Base-by-base conservation (phyloP, 2,888 invertebrate genomes). In the Brenthis ino region DNA sequence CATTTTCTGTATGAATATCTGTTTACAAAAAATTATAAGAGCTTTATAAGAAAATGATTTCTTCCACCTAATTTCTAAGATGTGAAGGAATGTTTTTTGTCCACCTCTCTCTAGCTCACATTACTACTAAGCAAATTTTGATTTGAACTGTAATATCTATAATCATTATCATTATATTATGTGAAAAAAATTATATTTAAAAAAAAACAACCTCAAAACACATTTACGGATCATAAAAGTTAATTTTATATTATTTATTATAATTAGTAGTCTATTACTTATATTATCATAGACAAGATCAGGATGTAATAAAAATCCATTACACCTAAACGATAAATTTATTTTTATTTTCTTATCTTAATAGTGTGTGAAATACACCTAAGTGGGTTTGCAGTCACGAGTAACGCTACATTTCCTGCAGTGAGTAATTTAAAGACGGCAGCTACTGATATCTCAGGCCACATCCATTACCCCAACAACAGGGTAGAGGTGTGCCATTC, bases 361-460 rank as follows among this genome's bases (percentile, higher is more conserved):
- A 75, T 76, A 75, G 76, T 74, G 88, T 88, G 87, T 85, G 85
- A 86, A 88, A 84, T 85, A 85, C 81, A 80, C 80, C 83, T 85
- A 87, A 89, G 85, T 87, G 86, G 87, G 86, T 88, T 87, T 87
- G 86, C 85, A 85, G 88, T 83, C 84, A 82, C 81, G 84, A 83
- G 83, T 83, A 81, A 84, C 83, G 82, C 81, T 81, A 82, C 79
- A 86, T 83, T 91, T 90, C 91, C 90, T 88, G 84, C 83, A 81
- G 83, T 88, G 87, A 88, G 89, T 90, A 85, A 91, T 90, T 89
- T 89, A 88, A 89, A 88, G 90, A 88, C 87, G 84, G 84, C 80
- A 80, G 81, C 81, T 77, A 80, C 85, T 88, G 91, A 88, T 92
- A 93, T 90, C 92, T 88, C 85, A 70, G 67, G 64, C 69, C 68